phyloP scores from a whole-genome alignment of 2,113 vertebrate genomes.

The Paraplagusia blochii region DNA sequence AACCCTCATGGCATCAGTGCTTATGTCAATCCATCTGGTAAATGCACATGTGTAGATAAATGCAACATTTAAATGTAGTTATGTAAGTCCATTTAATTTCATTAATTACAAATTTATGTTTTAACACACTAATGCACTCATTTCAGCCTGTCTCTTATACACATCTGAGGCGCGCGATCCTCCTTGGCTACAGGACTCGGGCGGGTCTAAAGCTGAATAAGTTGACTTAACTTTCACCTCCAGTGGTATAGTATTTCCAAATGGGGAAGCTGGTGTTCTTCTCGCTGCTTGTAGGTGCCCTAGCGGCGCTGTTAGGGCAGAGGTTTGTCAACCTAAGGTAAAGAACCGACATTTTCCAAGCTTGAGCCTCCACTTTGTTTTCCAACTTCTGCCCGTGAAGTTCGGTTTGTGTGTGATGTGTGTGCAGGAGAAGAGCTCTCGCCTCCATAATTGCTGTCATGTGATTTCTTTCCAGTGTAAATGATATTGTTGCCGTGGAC shows the following conservation, averaged over 20 bases:
- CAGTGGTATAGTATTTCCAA: not conserved
- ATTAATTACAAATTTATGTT: too few relatives aligned
- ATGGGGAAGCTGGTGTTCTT: slow-evolving; percentile 64
- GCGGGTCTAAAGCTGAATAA: fast-evolving
- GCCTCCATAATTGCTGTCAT: slow-evolving; percentile 28
- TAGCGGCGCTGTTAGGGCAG: slow-evolving; percentile 62
- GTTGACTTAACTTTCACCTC: fast-evolving
- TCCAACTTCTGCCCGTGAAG: not conserved
- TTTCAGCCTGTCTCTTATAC: too few relatives aligned
- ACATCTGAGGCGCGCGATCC: not conserved
- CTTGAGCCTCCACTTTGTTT: not conserved
- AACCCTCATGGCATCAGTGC: slow-evolving; percentile 91
- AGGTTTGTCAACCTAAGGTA: slow-evolving; percentile 67
- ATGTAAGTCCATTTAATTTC: too few relatives aligned
- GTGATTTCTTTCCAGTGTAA: slow-evolving; percentile 76
- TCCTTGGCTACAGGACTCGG: not conserved
- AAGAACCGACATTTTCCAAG: not conserved
- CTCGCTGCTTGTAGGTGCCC: slow-evolving; percentile 40
- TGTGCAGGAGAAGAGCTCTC: slow-evolving; percentile 51
- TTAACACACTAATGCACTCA: too few relatives aligned
- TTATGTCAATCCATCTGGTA: slow-evolving; percentile 80
- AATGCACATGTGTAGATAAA: not conserved
- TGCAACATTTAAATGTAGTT: too few relatives aligned
- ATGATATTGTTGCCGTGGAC: slow-evolving; percentile 87
- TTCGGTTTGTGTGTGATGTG: not conserved